Conservation (phyloP, 2,888 invertebrate species). For the Disparrhopalites patrizii region DNA sequence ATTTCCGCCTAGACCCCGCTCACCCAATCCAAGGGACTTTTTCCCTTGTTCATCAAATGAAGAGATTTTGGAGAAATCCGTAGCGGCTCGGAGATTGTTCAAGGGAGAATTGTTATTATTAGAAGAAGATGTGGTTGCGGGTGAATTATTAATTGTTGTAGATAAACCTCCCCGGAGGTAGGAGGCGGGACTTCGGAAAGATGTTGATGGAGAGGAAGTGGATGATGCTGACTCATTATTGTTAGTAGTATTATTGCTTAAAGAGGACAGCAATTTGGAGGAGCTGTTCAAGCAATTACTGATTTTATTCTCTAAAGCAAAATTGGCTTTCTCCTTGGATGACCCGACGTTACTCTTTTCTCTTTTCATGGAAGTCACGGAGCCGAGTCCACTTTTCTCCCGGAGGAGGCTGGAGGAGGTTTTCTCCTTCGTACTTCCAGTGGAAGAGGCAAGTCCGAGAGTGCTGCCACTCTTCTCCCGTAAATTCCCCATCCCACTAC, state of each 20-base stretch:
- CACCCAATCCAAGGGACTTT: conserved; percentile 8
- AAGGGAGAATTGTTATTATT: not conserved
- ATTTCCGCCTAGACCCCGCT: not conserved
- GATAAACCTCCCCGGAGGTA: conserved; percentile 8
- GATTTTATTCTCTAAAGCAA: conserved; percentile 6
- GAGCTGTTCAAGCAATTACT: conserved; percentile 8
- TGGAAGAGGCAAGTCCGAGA: not conserved
- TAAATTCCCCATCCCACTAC: not conserved
- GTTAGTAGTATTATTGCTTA: not conserved
- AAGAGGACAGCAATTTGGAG: conserved; percentile 12
- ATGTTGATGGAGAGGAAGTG: not conserved
- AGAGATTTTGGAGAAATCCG: conserved; percentile 9
- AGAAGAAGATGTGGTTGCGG: not conserved
- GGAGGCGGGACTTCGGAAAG: conserved; percentile 5
- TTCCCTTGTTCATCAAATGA: conserved; percentile 10
- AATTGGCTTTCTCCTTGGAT: conserved; percentile 11
- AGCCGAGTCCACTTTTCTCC: conserved; percentile 20
- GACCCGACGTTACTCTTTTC: conserved; percentile 27
- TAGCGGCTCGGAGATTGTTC: not conserved
- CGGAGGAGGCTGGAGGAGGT: not conserved
- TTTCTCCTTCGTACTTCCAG: not conserved
- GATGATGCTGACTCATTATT: not conserved
- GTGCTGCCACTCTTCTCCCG: conserved; percentile 14
- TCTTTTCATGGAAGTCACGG: conserved; percentile 16
- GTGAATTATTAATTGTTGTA: not conserved